Evolutionary conservation across 2,113 vertebrate species (phyloP), one percentile per base, ranked within the genome.

Genomic region (Parus major): DNA sequence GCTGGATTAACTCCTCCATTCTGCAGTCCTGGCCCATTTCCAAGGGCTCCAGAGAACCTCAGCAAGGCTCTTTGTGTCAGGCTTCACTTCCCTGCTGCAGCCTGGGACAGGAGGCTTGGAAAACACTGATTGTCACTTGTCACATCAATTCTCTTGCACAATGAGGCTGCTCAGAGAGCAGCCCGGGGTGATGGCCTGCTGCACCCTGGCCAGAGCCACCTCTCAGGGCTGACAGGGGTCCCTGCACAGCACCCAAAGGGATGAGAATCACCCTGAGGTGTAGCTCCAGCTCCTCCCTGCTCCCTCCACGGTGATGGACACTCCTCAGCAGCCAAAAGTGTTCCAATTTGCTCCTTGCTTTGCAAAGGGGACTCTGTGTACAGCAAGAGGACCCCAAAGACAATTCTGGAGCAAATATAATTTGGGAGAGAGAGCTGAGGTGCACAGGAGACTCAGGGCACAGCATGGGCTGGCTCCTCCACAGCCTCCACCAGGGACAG

Each of bases 401-500:
- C 12, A 59, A 12, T 10, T 22, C 17, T 22, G 29, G 7, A 66
- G n/a, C 31, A 60, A 52, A 33, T 3, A 9, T 0, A 22, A 28
- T 8, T 46, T 25, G 25, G 82, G 63, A 22, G 63, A 86, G 61
- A 6, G 8, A 60, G 56, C 3, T 22, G 5, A 21, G 39, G 49
- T 18, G 24, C 49, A 20, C 2, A 0, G 47, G 36, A 50, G 31
- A 25, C n/a, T 23, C 35, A 7, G 60, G 47, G 64, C 50, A 52
- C 15, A 11, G 12, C 66, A 9, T 0, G 2, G 46, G 82, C 70
- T 36, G 59, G 5, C 39, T 41, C 41, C 60, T 53, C 46, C 60
- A 7, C 7, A 4, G 35, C 17, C 53, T 50, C 53, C 71, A 41
- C 42, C 12, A 3, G 0, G 4, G 59, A 14, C 0, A 1, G 39